These are phyloP conservation scores for Parazoanthus darwini DNA, from an alignment of 92 coral and sea anemone genomes.

Conservation along the genomic window DNA sequence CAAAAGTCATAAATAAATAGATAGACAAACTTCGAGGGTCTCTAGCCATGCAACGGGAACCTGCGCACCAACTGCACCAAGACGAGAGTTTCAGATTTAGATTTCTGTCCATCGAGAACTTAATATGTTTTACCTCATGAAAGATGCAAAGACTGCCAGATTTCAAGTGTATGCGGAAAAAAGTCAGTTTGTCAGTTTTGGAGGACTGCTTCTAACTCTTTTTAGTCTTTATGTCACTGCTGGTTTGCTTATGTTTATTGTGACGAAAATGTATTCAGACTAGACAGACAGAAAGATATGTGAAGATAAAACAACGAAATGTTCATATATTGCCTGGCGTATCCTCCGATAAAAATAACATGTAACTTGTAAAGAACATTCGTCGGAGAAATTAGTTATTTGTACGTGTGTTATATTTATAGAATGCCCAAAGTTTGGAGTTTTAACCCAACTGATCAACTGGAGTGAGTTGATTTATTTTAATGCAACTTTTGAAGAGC, in stretches of 20 bases:
- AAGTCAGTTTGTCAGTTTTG: background rate
- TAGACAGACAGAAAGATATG: background rate
- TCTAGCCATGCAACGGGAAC: too few relatives aligned
- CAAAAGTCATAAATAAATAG: too few relatives aligned
- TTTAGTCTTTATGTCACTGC: background rate
- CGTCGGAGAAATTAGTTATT: too few relatives aligned
- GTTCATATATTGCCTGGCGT: background rate
- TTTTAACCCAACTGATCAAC: background rate
- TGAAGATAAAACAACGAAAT: background rate
- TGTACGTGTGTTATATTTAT: too few relatives aligned
- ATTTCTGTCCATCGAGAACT: background rate
- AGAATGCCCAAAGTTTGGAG: too few relatives aligned
- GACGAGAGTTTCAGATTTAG: background rate
- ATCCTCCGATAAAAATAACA: background rate
- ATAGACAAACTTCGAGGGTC: too few relatives aligned
- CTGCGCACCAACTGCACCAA: too few relatives aligned
- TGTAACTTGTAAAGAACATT: background rate
- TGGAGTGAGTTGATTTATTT: too few relatives aligned
- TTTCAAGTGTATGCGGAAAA: background rate
- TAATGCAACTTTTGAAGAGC: background rate
- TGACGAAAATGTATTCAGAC: too few relatives aligned
- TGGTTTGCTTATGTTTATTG: background rate
- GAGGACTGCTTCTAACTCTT: background rate
- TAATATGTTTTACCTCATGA: background rate
- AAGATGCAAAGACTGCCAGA: background rate